Conservation (phyloP, 2,113 vertebrate species). For the Emydocephalus ijimae region DNA sequence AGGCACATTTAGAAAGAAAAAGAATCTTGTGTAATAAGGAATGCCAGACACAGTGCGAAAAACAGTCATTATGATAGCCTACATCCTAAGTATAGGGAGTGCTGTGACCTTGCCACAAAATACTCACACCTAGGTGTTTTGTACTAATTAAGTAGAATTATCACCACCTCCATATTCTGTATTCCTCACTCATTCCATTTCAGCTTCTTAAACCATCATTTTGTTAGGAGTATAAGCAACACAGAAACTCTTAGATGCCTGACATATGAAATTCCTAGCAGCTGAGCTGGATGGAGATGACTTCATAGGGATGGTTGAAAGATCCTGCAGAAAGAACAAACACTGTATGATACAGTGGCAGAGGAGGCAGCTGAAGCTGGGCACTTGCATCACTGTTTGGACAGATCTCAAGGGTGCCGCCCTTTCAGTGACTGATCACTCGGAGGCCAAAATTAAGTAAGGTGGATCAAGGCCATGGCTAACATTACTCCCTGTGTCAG, state of each 20-base stretch:
- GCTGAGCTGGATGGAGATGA: not conserved
- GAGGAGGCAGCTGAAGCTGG: not conserved
- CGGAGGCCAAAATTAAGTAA: slow-evolving; percentile 5
- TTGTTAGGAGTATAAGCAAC: not conserved
- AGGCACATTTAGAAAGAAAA: not conserved
- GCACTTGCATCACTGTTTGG: not conserved
- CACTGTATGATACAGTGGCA: not conserved
- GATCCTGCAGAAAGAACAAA: not conserved
- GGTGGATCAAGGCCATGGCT: not conserved
- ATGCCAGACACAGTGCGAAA: not conserved
- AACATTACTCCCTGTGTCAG: not conserved
- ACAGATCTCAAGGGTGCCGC: not conserved
- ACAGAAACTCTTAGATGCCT: not conserved
- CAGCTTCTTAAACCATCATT: not conserved
- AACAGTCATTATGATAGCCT: not conserved
- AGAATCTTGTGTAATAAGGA: not conserved
- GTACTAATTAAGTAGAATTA: not conserved
- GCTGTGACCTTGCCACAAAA: not conserved
- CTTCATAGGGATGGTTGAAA: not conserved
- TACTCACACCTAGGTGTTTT: not conserved
- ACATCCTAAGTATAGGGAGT: not conserved
- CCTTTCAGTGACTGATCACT: not conserved
- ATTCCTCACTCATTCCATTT: not conserved
- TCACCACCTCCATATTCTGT: not conserved
- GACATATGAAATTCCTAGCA: not conserved